Conservation (phyloP, 2,113 vertebrate genomes). For the Microcebus jonahi region DNA sequence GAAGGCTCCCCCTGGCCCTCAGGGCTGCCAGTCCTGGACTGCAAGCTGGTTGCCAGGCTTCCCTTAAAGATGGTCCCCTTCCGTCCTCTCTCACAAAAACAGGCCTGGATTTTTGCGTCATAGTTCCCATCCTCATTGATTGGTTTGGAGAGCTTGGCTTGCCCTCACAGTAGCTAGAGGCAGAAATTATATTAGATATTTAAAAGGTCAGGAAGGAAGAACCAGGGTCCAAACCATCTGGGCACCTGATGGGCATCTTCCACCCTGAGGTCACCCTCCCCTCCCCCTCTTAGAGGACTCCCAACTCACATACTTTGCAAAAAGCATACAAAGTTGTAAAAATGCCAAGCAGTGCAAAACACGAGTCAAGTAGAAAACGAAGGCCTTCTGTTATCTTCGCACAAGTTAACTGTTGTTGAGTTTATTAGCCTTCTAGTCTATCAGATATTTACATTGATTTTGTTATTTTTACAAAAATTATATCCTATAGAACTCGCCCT, state of each 20-base stretch:
- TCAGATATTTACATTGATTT: not conserved
- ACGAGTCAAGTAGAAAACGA: not conserved
- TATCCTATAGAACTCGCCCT: not conserved
- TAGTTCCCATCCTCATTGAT: not conserved
- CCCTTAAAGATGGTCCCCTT: not conserved
- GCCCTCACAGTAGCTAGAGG: not conserved
- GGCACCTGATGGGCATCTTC: not conserved
- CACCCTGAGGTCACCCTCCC: too few relatives aligned
- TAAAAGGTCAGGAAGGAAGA: not conserved
- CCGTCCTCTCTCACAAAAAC: not conserved
- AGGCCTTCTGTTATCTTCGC: not conserved
- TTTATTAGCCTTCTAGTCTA: not conserved
- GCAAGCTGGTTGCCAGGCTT: not conserved
- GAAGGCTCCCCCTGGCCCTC: not conserved
- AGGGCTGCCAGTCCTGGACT: too few relatives aligned
- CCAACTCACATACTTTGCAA: not conserved
- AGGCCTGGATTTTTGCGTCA: not conserved
- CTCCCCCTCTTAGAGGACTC: not conserved
- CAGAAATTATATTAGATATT: not conserved
- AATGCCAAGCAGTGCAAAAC: not conserved
- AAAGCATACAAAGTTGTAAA: not conserved
- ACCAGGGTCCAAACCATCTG: not conserved
- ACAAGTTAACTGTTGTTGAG: not conserved
- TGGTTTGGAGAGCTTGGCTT: not conserved
- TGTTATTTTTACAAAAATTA: not conserved